phyloP scores from a whole-genome alignment of 2,797 vertebrate genomes.

The Chiroxiphia lanceolata region DNA sequence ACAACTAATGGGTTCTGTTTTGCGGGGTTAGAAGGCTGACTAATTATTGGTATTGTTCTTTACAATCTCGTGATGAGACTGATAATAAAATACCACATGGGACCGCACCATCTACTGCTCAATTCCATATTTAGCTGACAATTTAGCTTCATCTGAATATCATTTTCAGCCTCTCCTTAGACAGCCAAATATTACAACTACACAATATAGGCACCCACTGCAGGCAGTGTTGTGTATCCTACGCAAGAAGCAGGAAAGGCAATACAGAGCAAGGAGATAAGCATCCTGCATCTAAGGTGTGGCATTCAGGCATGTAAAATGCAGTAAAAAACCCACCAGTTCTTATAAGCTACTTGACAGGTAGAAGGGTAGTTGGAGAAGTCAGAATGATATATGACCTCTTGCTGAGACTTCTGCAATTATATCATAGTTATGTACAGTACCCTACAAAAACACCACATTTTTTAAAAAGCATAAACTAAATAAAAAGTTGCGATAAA shows the following conservation, averaged over 20 bases:
- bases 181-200: neutral
- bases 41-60: conserved; percentile 51
- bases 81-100: conserved; percentile 41
- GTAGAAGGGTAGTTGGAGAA: neutral
- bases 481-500: neutral
- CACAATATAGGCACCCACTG: neutral
- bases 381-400: neutral
- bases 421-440: neutral
- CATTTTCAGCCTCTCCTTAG: neutral
- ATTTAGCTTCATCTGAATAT: conserved; percentile 19
- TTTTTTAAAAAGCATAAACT: neutral
- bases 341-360: neutral
- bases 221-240: neutral
- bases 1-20: conserved; percentile 5
- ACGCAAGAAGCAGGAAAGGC: neutral
- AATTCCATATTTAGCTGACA: conserved; percentile 34
- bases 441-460: fast-evolving
- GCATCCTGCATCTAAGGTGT: neutral
- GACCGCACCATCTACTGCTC: conserved; percentile 11
- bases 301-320: neutral
- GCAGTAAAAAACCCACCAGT: neutral
- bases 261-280: neutral
- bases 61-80: conserved; percentile 38
- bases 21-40: conserved; percentile 13
- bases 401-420: neutral